These are phyloP conservation scores for Acholoe squamosa DNA, from an alignment of 2,888 invertebrate genomes.

Conservation along the genomic window DNA sequence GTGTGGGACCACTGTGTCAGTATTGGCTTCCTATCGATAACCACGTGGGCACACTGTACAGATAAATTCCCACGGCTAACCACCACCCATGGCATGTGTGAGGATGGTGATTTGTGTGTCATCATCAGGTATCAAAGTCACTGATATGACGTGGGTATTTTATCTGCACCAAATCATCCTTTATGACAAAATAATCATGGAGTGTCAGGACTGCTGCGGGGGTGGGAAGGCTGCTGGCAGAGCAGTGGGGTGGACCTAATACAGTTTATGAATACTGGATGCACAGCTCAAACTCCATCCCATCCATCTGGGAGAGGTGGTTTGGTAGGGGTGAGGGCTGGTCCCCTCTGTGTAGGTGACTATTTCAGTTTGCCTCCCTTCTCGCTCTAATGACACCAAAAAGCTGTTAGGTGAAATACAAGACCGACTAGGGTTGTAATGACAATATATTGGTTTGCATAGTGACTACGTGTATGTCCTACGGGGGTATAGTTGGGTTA, in stretches of 20 bases:
- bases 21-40: too few species aligned
- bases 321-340: not conserved
- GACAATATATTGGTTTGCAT: not conserved
- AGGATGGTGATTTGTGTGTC: too few species aligned
- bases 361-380: not conserved
- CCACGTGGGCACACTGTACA: too few species aligned
- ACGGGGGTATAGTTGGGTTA: not conserved
- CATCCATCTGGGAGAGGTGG: not conserved
- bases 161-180: too few species aligned
- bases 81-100: too few species aligned
- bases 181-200: too few species aligned
- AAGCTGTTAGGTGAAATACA: not conserved
- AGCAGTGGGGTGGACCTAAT: not conserved
- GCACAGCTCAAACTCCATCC: not conserved
- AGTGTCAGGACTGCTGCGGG: too few species aligned
- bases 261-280: slow-evolving; percentile 21
- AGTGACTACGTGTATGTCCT: not conserved
- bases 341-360: not conserved
- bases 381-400: not conserved
- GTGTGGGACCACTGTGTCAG: too few species aligned
- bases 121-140: too few species aligned
- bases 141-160: too few species aligned
- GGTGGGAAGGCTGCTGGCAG: not conserved
- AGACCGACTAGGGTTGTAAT: not conserved
- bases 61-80: too few species aligned